Evolutionary conservation across 2,113 vertebrate species (phyloP), one percentile per base, ranked within the genome.

Genomic region (Delphinus delphis): DNA sequence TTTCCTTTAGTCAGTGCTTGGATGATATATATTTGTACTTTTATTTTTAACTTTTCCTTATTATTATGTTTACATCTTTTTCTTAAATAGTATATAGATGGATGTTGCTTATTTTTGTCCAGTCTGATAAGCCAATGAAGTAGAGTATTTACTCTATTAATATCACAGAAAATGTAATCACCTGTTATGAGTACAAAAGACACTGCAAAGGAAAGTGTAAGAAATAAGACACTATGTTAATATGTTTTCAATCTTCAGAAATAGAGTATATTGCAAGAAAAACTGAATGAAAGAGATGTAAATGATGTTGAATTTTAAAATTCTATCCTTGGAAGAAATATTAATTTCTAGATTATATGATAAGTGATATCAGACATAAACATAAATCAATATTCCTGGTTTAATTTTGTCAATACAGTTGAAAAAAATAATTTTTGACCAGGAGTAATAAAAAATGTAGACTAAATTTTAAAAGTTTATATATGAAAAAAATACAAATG

Each of bases 1-100:
- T 81, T 95, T 85, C 44, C 76, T 90, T 96, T n/a, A 47, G 1
- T 88, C 93, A 90, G 58, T 95, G 31, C 23, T 89, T 70, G 25
- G 23, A 73, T n/a, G 36, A 25, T 55, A 87, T 67, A 25, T 21
- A 90, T 50, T 63, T 90, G 21, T 55, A 47, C 17, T 70, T 70
- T 82, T 90, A 88, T 81, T 93, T 96, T 60, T 58, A 74, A 44
- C 6, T 14, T 76, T 91, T 84, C 28, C 20, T 67, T 91, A 41
- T 53, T 89, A 94, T 85, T 88, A 71, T n/a, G 55, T 80, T 70
- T 92, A 38, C 11, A 85, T 44, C 8, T 89, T 93, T 82, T 79
- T 74, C 50, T 88, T 95, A 70, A n/a, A 60, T 21, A 47, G 33
- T 36, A 95, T 76, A 67, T 21, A 86, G 18, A 3, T 73, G 14